phyloP scores from a whole-genome alignment of 2,113 vertebrate species.

The Hoplias malabaricus region DNA sequence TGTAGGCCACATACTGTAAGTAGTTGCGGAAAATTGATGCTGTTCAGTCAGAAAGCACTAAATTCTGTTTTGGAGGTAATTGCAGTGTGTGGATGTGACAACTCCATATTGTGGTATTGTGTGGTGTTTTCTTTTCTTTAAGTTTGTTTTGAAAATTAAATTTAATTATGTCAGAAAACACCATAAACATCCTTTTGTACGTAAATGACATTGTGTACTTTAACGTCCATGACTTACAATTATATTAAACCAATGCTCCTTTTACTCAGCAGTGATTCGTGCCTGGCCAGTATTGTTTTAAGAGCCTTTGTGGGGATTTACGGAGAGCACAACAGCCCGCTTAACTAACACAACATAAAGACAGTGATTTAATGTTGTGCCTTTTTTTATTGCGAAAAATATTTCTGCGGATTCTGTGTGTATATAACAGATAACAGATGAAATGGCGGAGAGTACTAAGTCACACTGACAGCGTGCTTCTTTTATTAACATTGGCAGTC shows the following conservation, averaged over 20 bases:
- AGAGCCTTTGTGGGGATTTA: neutral
- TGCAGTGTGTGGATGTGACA: neutral
- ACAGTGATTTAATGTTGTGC: neutral
- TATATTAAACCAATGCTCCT: neutral
- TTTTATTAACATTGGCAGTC: constrained; percentile 1
- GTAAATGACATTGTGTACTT: neutral
- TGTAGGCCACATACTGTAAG: neutral
- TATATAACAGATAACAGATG: neutral
- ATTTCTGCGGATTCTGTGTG: neutral
- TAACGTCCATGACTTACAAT: neutral
- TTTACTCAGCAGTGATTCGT: neutral
- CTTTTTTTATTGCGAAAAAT: neutral
- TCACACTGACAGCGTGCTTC: neutral
- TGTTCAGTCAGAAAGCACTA: neutral
- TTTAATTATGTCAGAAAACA: neutral
- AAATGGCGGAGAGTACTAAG: neutral
- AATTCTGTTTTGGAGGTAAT: neutral
- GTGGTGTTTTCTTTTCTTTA: neutral
- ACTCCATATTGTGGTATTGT: neutral
- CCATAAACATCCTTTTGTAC: neutral
- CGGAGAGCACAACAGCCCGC: neutral
- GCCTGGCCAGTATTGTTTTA: neutral
- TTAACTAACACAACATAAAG: neutral
- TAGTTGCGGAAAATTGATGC: neutral
- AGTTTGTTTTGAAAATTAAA: neutral